Conservation (phyloP, 2,797 vertebrate genomes). For the Hypotaenidia okinawae region DNA sequence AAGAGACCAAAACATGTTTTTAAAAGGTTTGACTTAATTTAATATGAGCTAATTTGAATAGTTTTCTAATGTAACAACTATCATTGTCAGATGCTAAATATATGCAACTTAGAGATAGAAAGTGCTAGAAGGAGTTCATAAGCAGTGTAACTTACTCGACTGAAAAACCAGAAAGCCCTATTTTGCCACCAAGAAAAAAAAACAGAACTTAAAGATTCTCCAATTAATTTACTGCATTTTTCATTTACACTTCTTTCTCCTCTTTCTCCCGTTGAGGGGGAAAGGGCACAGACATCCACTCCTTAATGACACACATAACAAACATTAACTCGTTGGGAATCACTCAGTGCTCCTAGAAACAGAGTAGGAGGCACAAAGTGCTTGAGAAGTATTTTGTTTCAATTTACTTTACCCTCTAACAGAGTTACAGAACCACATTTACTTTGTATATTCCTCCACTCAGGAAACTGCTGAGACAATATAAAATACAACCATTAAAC, state of each 20-base stretch:
- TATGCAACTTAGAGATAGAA: slow-evolving; percentile 4
- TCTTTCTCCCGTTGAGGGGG: not conserved
- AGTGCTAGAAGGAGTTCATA: not conserved
- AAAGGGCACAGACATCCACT: not conserved
- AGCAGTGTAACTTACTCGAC: not conserved
- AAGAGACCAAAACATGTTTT: slow-evolving; percentile 67
- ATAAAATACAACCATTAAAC: not conserved
- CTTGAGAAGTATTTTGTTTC: not conserved
- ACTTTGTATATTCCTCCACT: not conserved
- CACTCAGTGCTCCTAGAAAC: not conserved
- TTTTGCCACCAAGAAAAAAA: not conserved
- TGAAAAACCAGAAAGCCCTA: not conserved
- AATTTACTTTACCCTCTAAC: not conserved
- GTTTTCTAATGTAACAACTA: slow-evolving; percentile 38
- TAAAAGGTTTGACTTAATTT: slow-evolving; percentile 68
- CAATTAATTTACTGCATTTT: not conserved
- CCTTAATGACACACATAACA: not conserved
- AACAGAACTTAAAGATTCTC: not conserved
- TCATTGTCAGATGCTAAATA: slow-evolving; percentile 47
- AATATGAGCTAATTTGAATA: slow-evolving; percentile 65
- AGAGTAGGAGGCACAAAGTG: not conserved
- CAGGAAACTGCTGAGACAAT: not conserved
- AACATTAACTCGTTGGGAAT: not conserved
- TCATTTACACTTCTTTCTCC: not conserved
- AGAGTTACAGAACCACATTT: not conserved